Base-by-base conservation (phyloP, 1,140 invertebrate genomes). In the Cherax destructor region DNA sequence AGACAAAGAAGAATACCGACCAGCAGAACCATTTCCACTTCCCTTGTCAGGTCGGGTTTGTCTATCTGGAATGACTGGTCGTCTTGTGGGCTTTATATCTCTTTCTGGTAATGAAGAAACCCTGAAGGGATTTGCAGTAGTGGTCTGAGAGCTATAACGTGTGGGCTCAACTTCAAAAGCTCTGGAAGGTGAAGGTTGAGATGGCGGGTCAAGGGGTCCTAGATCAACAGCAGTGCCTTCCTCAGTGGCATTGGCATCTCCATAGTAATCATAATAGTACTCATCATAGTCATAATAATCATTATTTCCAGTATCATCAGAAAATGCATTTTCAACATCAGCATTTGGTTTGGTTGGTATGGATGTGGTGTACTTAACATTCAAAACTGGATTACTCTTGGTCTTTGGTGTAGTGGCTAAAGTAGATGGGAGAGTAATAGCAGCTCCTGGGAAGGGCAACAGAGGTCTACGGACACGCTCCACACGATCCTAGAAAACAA, bases 121-220 rank as follows among this genome's bases (percentile, higher is more conserved):
- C 47, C 86, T 80, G 78, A 88, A 90, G 11, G 79, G 81, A 5
- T 21, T 30, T 18, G 79, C 56, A 56, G 72, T 84, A 30, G 69
- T 83, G 49, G n/a, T 11, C 21, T 52, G 30, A 18, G 59, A 59
- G 56, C 52, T 80, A 18, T 24, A 30, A 5, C 16, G 30, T 30
- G 30, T 59, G 13, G 74, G 50, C 24, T 52, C 18, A 13, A 49
- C 21, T 0, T 18, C 13, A n/a, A 11, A 13, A 50, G 49, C 16
- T 52, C 47, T 49, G 24, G 69, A 56, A 18, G 41, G n/a, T 10
- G 52, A 56, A 16, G 56, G 3, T 59, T 9, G 56, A 59, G 77
- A 18, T 7, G 88, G 88, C 6, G 88, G 88, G 61, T 91, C 88
- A n/a, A 91, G 83, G 5, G 88, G 88, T 50, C 88, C 88, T 24